These are phyloP conservation scores for Andrena dorsata DNA, from an alignment of 2,888 invertebrate species.

Conservation along the genomic window DNA sequence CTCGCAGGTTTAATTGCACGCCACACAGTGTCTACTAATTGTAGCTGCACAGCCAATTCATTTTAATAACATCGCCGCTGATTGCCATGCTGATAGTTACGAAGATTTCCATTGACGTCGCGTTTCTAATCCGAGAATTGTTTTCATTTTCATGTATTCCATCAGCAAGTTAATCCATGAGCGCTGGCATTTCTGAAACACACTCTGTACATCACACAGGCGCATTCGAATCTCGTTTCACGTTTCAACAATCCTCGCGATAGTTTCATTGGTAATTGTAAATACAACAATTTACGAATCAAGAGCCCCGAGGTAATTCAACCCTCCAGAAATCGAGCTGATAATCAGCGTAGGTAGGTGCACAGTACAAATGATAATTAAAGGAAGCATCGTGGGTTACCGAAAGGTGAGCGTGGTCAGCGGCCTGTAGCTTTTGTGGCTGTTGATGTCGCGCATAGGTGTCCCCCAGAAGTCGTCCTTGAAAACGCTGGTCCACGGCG, in stretches of 20 bases:
- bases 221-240: too few species aligned
- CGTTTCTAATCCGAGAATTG: neutral
- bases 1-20: constrained; percentile 41
- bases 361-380: neutral
- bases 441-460: constrained; percentile 92
- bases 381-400: constrained; percentile 86
- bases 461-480: constrained; percentile 96
- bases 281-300: too few species aligned
- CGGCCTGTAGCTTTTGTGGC: constrained; percentile 95
- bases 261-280: too few species aligned
- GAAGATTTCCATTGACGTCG: constrained; percentile 36
- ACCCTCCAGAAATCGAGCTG: too few species aligned
- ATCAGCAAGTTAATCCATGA: too few species aligned
- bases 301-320: too few species aligned
- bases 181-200: too few species aligned
- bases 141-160: neutral
- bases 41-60: constrained; percentile 30
- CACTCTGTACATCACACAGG: too few species aligned
- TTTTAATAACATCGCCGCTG: constrained; percentile 53
- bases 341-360: too few species aligned
- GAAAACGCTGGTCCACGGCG: constrained; percentile 88
- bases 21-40: constrained; percentile 45
- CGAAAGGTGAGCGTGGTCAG: constrained; percentile 93
- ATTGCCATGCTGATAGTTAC: constrained; percentile 39
- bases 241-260: too few species aligned